Evolutionary conservation across 2,113 vertebrate genomes (phyloP).

Genomic region (Spermophilus dauricus): DNA sequence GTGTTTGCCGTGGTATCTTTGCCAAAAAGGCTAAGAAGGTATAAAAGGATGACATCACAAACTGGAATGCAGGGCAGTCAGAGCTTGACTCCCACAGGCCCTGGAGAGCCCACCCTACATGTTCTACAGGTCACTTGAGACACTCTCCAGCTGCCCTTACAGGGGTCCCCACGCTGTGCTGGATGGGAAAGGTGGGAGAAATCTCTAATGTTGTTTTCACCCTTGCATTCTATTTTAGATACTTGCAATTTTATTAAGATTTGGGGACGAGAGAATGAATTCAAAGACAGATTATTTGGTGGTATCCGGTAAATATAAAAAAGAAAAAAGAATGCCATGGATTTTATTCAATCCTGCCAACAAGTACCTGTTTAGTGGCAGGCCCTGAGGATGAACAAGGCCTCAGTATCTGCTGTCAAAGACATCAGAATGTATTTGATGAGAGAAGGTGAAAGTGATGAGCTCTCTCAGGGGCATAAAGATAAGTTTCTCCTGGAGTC

Average conservation of each 20-base stretch:
- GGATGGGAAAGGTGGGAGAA: not conserved
- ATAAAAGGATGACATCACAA: not conserved
- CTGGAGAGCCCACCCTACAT: not conserved
- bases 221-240: not conserved
- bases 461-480: not conserved
- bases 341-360: not conserved
- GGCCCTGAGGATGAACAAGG: not conserved
- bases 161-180: not conserved
- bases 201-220: not conserved
- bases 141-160: not conserved
- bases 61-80: not conserved
- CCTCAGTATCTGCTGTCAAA: not conserved
- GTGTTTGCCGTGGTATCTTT: not conserved
- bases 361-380: slow-evolving; percentile 2
- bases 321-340: not conserved
- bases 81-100: not conserved
- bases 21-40: not conserved
- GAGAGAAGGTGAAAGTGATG: not conserved
- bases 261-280: not conserved
- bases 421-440: not conserved
- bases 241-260: not conserved
- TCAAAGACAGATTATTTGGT: not conserved
- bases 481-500: not conserved
- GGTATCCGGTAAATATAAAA: not conserved
- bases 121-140: not conserved